Evolutionary conservation across 2,797 vertebrate species (phyloP), one percentile per base, ranked within the genome.

Genomic region (Acanthiza pusilla): DNA sequence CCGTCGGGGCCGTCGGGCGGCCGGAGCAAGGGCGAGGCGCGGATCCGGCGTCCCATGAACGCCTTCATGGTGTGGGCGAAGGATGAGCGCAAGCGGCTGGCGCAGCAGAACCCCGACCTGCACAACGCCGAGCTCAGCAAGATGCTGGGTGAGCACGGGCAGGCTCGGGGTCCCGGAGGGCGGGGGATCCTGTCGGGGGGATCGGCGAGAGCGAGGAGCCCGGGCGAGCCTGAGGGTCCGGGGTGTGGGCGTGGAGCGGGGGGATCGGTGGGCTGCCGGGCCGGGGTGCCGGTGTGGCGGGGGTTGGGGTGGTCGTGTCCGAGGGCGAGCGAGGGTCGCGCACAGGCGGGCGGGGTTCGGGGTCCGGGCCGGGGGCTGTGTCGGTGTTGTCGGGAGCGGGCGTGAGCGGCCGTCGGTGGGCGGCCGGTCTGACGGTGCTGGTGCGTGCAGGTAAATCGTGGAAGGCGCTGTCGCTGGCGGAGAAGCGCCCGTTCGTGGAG

Each of bases 1-100:
- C 3, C 89, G 72, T 86, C 93, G 82, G 89, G 91, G 38, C 5
- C 94, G 57, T 5, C 85, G 85, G 77, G 94, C 45, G 97, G 98
- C 47, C 83, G 97, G 10, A 97, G 97, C 45, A 99, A 99, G 96
- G 98, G 98, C 71, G 99, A 99, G 75, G 98, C 98, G 79, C 98
- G 99, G 93, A 99, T 99, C 97, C 98, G 99, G 42, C 97, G 99
- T 55, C 99, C 99, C 53, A 99, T 99, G 99, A 99, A 99, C 97
- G 99, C 99, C 5, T 99, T 99, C 73, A 99, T 99, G 99, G 99
- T 99, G 34, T 99, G 99, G 99, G 99, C 99, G 1, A 99, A 99
- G 97, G 99, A 99, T 97, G 99, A 99, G 97, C 98, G 99, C 97
- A 99, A 99, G 97, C 98, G 99, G 63, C 98, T 99, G 94, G 99